Conservation (phyloP, 92 coral and sea anemone genomes). For the Virgularia gustaviana region DNA sequence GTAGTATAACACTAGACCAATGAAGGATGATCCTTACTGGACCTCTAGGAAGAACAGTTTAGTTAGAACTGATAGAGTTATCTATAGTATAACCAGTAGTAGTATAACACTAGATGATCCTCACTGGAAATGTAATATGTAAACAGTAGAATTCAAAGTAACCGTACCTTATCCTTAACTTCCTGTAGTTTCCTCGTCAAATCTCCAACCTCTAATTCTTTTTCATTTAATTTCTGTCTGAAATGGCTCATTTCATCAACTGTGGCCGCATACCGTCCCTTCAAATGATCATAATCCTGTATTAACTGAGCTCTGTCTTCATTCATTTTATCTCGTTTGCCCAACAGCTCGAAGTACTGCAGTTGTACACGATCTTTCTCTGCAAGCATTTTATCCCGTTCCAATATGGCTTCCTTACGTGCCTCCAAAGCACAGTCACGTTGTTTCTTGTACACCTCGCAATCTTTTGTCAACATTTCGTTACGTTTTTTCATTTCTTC, state of each 20-base stretch:
- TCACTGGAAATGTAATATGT: neutral
- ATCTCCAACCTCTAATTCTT: constrained; percentile 25
- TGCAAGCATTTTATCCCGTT: constrained; percentile 57
- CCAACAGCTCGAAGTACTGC: constrained; percentile 49
- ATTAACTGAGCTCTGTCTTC: neutral
- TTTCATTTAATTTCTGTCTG: constrained; percentile 9
- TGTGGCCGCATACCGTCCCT: neutral
- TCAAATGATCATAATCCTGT: constrained; percentile 9
- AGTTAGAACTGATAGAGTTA: neutral
- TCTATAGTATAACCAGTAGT: neutral
- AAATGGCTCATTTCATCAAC: constrained; percentile 11
- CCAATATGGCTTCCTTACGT: constrained; percentile 67
- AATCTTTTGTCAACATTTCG: constrained; percentile 59
- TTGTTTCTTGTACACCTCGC: constrained; percentile 67
- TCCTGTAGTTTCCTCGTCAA: neutral
- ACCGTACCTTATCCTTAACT: constrained; percentile 15
- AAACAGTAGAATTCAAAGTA: neutral
- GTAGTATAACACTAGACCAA: neutral
- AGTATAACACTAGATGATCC: no score
- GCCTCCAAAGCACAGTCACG: constrained; percentile 66
- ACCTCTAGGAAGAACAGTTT: neutral
- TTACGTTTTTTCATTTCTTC: constrained; percentile 69
- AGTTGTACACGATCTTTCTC: constrained; percentile 58
- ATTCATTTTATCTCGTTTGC: constrained; percentile 16
- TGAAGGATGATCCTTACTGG: neutral